Evolutionary conservation across 2,888 invertebrate genomes (phyloP).

Genomic region (Linyphia triangularis): DNA sequence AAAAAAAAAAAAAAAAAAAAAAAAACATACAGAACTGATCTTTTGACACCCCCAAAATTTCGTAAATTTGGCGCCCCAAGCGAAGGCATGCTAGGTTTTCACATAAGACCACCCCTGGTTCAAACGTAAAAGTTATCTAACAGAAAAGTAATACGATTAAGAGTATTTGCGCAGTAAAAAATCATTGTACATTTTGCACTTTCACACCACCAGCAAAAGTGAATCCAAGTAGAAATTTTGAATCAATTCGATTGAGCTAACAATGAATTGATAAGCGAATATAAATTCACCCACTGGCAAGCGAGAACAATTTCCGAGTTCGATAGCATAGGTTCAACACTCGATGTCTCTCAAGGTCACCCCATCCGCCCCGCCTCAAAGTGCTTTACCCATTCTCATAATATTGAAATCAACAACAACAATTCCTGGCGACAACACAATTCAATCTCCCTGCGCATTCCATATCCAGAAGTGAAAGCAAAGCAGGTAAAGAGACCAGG

Average conservation of each 20-base stretch:
- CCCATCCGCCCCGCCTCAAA: not conserved
- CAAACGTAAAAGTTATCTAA: not conserved
- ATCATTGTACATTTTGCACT: not conserved
- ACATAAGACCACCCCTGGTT: not conserved
- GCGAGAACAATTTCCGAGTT: not conserved
- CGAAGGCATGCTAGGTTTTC: too few relatives aligned
- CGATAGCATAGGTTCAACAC: not conserved
- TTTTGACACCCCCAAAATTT: too few relatives aligned
- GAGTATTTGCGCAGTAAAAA: too few relatives aligned
- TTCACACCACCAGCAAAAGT: not conserved
- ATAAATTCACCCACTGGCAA: not conserved
- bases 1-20: too few relatives aligned
- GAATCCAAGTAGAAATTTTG: not conserved
- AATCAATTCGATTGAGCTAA: too few relatives aligned
- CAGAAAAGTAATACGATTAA: not conserved
- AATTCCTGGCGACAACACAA: slow-evolving; percentile 23
- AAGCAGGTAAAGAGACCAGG: slow-evolving; percentile 65
- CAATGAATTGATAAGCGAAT: not conserved
- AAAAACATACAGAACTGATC: too few relatives aligned
- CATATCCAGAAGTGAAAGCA: slow-evolving; percentile 48
- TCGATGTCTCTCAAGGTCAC: not conserved
- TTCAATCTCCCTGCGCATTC: slow-evolving; percentile 57
- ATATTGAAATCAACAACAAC: slow-evolving; percentile 43
- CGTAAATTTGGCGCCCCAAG: too few relatives aligned
- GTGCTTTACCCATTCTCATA: slow-evolving; percentile 14